A percentile compares a stretch with the other conserved stretches of the same genome.
Conservation (phyloP, 2,797 vertebrate genomes). For the Dicrostonyx torquatus region DNA sequence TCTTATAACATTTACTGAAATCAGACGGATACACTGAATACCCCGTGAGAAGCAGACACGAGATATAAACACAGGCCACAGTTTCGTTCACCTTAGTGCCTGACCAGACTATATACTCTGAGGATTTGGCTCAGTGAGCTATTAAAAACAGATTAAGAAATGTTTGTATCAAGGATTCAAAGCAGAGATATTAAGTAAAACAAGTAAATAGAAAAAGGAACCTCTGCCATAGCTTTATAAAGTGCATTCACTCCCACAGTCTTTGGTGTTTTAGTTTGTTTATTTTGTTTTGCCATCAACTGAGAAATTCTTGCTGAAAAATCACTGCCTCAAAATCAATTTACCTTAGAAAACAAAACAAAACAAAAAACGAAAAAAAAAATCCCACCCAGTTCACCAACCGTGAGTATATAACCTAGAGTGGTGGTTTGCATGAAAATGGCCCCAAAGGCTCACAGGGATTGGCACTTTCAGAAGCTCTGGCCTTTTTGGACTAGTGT, state of each 20-base stretch:
- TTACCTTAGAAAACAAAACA: conserved; percentile 58
- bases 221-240: conserved; percentile 49
- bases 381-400: not conserved
- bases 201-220: conserved; percentile 38
- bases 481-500: not conserved
- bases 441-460: not conserved
- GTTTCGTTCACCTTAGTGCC: conserved; percentile 12
- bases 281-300: conserved; percentile 60
- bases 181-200: conserved; percentile 14
- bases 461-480: not conserved
- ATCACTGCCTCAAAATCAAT: conserved; percentile 66
- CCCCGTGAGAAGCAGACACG: conserved; percentile 11
- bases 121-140: conserved; percentile 14
- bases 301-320: conserved; percentile 72
- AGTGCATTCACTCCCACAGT: conserved; percentile 67
- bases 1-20: not conserved
- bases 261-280: conserved; percentile 18
- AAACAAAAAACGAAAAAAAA: not conserved
- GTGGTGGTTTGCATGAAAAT: too few species aligned
- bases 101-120: not conserved
- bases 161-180: conserved; percentile 47
- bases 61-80: conserved; percentile 19
- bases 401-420: not conserved
- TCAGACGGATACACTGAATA: not conserved
- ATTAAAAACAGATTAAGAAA: conserved; percentile 58